phyloP scores from a whole-genome alignment of 2,797 vertebrate species.

The Salmo trutta region DNA sequence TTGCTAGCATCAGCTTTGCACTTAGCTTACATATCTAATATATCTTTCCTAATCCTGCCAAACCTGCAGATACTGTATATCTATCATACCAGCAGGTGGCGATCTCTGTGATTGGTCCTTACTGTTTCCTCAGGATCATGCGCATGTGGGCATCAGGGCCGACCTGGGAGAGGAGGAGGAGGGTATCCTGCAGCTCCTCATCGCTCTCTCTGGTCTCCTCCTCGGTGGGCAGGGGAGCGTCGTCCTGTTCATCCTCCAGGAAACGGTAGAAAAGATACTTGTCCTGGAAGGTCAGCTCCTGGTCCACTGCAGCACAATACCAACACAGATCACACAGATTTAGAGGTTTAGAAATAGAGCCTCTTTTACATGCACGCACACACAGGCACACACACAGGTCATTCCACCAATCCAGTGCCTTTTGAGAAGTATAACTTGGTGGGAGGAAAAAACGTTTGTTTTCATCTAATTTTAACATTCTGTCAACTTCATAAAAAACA shows the following conservation, averaged over 20 bases:
- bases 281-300: conserved; percentile 94
- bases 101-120: conserved; percentile 49
- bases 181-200: conserved; percentile 92
- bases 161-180: conserved; percentile 91
- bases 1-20: background rate
- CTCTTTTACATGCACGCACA: background rate
- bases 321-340: background rate
- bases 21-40: background rate
- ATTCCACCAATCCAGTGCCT: too few relatives aligned
- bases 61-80: background rate
- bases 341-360: background rate
- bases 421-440: too few relatives aligned
- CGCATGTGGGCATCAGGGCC: conserved; percentile 98
- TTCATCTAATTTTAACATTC: too few relatives aligned
- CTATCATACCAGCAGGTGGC: conserved; percentile 19
- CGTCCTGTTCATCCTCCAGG: conserved; percentile 91
- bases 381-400: too few relatives aligned
- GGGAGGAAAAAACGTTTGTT: too few relatives aligned
- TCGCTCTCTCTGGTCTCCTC: conserved; percentile 91
- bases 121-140: conserved; percentile 97
- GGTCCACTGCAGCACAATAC: conserved; percentile 82
- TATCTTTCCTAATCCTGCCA: background rate
- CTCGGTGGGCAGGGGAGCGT: conserved; percentile 82
- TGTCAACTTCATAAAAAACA: too few relatives aligned
- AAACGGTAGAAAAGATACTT: conserved; percentile 99